phyloP scores from a whole-genome alignment of 1,140 invertebrate species.

The Aradophagus sp. region DNA sequence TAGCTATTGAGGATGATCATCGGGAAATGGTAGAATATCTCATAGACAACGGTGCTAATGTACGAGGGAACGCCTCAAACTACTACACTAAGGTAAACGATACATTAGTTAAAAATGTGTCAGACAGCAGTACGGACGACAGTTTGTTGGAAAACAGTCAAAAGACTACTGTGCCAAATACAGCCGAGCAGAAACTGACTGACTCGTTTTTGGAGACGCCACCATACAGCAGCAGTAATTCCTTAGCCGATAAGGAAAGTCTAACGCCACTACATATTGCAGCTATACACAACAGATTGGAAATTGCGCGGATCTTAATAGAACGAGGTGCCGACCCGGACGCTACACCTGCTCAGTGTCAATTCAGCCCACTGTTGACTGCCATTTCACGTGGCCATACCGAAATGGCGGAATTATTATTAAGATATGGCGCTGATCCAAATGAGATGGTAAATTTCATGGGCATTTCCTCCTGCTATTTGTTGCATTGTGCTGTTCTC shows the following conservation, averaged over 20 bases:
- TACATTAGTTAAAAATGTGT: no score
- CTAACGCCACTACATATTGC: conserved; percentile 12
- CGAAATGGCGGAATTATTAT: conserved; percentile 25
- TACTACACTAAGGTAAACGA: neutral
- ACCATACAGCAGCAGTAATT: neutral
- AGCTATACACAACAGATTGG: conserved; percentile 14
- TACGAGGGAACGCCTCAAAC: neutral
- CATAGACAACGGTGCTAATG: conserved; percentile 10
- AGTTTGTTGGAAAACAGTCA: no score
- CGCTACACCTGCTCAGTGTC: neutral
- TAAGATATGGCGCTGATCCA: conserved; percentile 17
- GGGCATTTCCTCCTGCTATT: conserved; percentile 4
- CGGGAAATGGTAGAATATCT: conserved; percentile 11
- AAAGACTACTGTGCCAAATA: no score
- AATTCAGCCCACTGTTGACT: conserved; percentile 8
- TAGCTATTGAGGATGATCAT: conserved; percentile 24
- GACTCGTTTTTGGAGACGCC: conserved; percentile 4
- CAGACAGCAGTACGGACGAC: no score
- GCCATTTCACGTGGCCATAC: neutral
- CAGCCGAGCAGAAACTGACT: neutral
- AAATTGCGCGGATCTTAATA: conserved; percentile 14
- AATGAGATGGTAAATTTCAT: conserved; percentile 18
- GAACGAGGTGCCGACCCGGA: conserved; percentile 14
- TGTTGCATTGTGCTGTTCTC: conserved; percentile 21
- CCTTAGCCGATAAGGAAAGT: neutral